Evolutionary conservation across 1,140 invertebrate genomes (phyloP).

Genomic region (Lucilia sericata): DNA sequence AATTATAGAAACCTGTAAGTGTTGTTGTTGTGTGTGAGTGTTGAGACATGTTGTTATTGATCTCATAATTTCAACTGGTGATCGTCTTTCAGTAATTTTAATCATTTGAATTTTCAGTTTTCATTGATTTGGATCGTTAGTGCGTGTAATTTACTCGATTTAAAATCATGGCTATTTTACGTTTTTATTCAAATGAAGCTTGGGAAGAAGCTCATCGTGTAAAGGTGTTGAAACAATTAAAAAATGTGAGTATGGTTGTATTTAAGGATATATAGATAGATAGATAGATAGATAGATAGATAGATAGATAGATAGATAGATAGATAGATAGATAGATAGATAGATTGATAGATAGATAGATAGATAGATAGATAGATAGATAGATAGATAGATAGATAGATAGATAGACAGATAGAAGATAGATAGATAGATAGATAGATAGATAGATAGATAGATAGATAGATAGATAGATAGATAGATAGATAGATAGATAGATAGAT

Average conservation of each 20-base stretch:
- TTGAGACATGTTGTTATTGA: background rate
- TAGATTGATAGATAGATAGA: no score
- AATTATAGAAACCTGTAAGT: background rate
- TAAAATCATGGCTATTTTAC: constrained; percentile 56
- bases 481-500: no score
- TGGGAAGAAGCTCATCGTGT: constrained; percentile 51
- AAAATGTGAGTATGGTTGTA: constrained; percentile 40
- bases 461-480: no score
- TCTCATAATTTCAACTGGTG: background rate
- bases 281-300: no score
- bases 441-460: no score
- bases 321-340: no score
- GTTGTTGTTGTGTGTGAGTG: background rate
- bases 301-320: no score
- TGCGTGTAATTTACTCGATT: background rate
- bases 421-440: no score
- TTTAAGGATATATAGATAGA: no score
- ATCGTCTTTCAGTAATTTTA: background rate
- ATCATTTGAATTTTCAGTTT: background rate
- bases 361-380: no score
- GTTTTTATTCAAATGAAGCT: constrained; percentile 56
- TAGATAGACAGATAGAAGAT: no score
- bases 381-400: no score
- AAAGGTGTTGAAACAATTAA: constrained; percentile 51
- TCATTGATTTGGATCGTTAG: background rate